Evolutionary conservation across 2,888 invertebrate species (phyloP).

Genomic region (Parnassius apollo): DNA sequence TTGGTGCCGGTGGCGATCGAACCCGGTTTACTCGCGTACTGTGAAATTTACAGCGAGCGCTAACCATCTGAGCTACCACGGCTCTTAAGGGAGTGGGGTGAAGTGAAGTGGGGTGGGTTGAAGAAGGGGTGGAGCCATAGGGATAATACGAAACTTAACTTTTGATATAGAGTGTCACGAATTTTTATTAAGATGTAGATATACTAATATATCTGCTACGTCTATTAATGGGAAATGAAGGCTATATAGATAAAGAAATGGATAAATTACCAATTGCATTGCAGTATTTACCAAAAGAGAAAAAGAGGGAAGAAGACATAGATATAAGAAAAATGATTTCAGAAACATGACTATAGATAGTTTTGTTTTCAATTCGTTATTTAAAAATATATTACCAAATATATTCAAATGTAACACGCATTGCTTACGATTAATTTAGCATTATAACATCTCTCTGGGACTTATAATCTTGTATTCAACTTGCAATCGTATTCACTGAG

Average conservation of each 20-base stretch:
- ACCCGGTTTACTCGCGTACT: too few relatives aligned
- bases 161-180: conserved; percentile 79
- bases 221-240: conserved; percentile 93
- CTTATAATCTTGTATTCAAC: background rate
- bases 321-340: conserved; percentile 90
- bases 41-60: too few relatives aligned
- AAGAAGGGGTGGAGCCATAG: conserved; percentile 92
- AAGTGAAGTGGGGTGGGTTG: too few relatives aligned
- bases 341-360: conserved; percentile 77
- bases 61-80: too few relatives aligned
- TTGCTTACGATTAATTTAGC: too few relatives aligned
- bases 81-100: too few relatives aligned
- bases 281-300: conserved; percentile 84
- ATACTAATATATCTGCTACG: conserved; percentile 88
- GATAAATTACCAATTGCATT: conserved; percentile 91
- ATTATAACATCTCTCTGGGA: background rate
- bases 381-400: too few relatives aligned
- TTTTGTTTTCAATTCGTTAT: too few relatives aligned
- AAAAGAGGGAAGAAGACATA: conserved; percentile 88
- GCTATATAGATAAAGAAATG: conserved; percentile 94
- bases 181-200: conserved; percentile 77
- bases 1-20: too few relatives aligned
- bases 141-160: conserved; percentile 88
- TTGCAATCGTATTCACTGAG: conserved; percentile 1
- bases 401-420: too few relatives aligned